phyloP scores from a whole-genome alignment of 2,888 invertebrate species.

The Lycaena phlaeas region DNA sequence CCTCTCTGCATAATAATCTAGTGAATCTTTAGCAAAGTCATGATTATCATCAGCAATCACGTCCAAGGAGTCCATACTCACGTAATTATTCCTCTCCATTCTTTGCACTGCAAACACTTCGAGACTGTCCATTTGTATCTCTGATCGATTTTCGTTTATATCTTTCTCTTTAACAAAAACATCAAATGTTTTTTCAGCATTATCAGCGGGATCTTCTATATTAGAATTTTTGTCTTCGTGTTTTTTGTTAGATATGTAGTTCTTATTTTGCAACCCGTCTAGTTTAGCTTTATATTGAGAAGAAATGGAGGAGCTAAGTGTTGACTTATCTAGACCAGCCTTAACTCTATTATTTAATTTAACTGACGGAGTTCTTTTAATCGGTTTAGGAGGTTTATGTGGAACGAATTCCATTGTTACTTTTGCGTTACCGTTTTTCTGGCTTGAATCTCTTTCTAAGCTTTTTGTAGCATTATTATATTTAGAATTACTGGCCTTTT shows the following conservation, averaged over 20 bases:
- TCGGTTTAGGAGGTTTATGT: conserved; percentile 83
- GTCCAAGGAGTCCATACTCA: conserved; percentile 68
- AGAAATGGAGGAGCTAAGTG: conserved; percentile 58
- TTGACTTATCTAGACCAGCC: conserved; percentile 53
- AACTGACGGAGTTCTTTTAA: conserved; percentile 77
- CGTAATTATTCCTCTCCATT: conserved; percentile 53
- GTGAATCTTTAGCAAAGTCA: conserved; percentile 63
- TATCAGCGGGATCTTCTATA: conserved; percentile 44
- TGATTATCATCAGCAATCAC: conserved; percentile 44
- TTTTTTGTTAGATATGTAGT: conserved; percentile 44
- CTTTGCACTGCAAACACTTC: conserved; percentile 68
- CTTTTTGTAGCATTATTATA: conserved; percentile 60
- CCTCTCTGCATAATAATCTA: conserved; percentile 63
- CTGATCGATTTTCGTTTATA: conserved; percentile 72
- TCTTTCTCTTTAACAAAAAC: conserved; percentile 76
- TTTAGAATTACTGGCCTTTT: conserved; percentile 53
- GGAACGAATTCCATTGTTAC: conserved; percentile 74
- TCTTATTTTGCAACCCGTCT: conserved; percentile 63
- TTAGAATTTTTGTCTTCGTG: conserved; percentile 55
- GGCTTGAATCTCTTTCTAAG: conserved; percentile 57
- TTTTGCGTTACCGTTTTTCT: conserved; percentile 57
- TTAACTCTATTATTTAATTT: conserved; percentile 69
- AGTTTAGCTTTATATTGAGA: conserved; percentile 66
- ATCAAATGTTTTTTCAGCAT: conserved; percentile 70
- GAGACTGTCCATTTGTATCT: conserved; percentile 75